Conservation (phyloP, 1,140 invertebrate genomes). For the Hycleus phaleratus region DNA sequence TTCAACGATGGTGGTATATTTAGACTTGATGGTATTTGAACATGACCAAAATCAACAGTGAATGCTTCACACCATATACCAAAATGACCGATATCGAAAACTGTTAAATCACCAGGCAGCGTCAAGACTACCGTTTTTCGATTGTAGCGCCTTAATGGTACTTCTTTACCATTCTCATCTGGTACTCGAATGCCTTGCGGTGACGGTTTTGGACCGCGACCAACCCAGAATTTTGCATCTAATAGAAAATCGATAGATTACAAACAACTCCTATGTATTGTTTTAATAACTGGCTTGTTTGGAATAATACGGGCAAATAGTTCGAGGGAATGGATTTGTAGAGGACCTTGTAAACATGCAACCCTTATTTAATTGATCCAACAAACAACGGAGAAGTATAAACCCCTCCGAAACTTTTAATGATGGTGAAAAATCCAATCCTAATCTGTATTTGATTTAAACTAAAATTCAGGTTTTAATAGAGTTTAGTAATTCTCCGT, state of each 20-base stretch:
- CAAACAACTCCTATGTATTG: background rate
- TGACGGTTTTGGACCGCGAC: slow-evolving; percentile 64
- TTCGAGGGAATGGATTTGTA: background rate
- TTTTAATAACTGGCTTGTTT: background rate
- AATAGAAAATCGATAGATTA: slow-evolving; percentile 29
- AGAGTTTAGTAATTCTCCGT: too few species aligned
- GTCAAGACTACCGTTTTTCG: slow-evolving; percentile 81
- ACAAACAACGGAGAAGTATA: background rate
- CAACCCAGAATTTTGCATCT: slow-evolving; percentile 91
- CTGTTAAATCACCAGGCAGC: slow-evolving; percentile 67
- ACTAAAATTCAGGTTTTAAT: too few species aligned
- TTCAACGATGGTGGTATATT: slow-evolving; percentile 85
- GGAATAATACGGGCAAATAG: background rate
- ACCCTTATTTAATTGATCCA: background rate
- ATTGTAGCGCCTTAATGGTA: slow-evolving; percentile 70
- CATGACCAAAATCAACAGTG: slow-evolving; percentile 83
- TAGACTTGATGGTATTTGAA: slow-evolving; percentile 59
- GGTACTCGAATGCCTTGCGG: slow-evolving; percentile 73
- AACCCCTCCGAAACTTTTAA: too few species aligned
- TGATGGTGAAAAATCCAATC: too few species aligned
- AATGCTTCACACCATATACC: slow-evolving; percentile 85
- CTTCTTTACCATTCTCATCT: slow-evolving; percentile 80
- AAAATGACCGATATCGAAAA: slow-evolving; percentile 79
- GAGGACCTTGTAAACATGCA: background rate
- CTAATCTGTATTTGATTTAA: too few species aligned